A percentile compares a stretch with the other conserved stretches of the same genome.
These are phyloP conservation scores for Gibbula magus DNA, from an alignment of 2,888 invertebrate species.

Conservation along the genomic window DNA sequence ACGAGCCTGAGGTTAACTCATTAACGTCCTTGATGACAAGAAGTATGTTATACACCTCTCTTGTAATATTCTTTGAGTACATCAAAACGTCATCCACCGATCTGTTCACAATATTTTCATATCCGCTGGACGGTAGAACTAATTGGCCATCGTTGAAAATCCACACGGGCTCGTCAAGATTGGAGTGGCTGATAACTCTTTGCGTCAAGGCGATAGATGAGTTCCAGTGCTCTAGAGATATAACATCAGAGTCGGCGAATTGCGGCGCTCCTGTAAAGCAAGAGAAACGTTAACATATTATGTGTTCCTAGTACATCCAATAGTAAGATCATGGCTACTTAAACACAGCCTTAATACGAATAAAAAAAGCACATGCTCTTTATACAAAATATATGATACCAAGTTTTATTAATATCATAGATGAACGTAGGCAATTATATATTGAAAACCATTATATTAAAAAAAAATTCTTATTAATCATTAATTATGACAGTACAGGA, in stretches of 20 bases:
- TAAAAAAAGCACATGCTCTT: no score
- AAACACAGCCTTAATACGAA: no score
- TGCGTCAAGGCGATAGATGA: not conserved
- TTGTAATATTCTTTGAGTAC: not conserved
- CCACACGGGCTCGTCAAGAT: not conserved
- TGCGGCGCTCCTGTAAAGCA: not conserved
- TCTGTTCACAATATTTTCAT: not conserved
- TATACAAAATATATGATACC: not conserved
- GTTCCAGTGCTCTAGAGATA: not conserved
- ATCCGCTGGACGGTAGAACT: not conserved
- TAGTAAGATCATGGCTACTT: no score
- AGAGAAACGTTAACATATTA: no score
- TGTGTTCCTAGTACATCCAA: no score
- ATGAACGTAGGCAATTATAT: not conserved
- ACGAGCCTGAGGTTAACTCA: not conserved
- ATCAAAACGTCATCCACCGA: not conserved
- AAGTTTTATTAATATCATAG: not conserved
- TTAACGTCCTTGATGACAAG: not conserved
- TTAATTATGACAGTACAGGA: no score
- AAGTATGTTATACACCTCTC: not conserved
- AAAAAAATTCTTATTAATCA: no score
- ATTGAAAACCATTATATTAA: no score
- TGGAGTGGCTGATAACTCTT: not conserved
- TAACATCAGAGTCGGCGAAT: not conserved
- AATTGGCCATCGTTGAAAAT: not conserved